Conservation (phyloP, 1,140 invertebrate species). For the Sycobia sp. region DNA sequence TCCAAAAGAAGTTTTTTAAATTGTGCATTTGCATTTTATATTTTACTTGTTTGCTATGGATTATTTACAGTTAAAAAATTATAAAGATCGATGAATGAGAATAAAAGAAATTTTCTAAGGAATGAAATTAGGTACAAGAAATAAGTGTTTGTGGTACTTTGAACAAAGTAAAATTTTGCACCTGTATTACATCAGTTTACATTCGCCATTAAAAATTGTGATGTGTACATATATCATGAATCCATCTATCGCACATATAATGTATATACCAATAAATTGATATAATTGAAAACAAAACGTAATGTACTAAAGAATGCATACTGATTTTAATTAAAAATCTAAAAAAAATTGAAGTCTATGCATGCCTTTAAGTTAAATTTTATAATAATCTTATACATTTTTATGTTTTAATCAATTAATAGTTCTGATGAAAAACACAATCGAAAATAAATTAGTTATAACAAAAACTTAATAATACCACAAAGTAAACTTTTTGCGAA, state of each 20-base stretch:
- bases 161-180: constrained; percentile 7
- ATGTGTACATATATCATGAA: constrained; percentile 21
- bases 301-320: too few species aligned
- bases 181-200: constrained; percentile 24
- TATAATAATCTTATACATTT: constrained; percentile 21
- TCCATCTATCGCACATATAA: neutral
- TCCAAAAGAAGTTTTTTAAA: constrained; percentile 5
- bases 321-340: too few species aligned
- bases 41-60: constrained; percentile 18
- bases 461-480: too few species aligned
- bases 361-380: too few species aligned
- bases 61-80: too few species aligned
- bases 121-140: too few species aligned
- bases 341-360: too few species aligned
- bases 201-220: constrained; percentile 23
- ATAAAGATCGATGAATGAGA: too few species aligned
- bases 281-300: constrained; percentile 1
- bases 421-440: constrained; percentile 18
- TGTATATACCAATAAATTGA: constrained; percentile 15
- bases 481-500: too few species aligned
- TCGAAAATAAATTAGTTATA: neutral
- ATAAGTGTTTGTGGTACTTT: too few species aligned
- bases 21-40: neutral
- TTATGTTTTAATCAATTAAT: constrained; percentile 4
- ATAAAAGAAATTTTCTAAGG: too few species aligned